Percentiles rank a stretch among this genome's conserved stretches.
Evolutionary conservation across 2,797 vertebrate species (phyloP).

Genomic region (Clarias platycephalus): DNA sequence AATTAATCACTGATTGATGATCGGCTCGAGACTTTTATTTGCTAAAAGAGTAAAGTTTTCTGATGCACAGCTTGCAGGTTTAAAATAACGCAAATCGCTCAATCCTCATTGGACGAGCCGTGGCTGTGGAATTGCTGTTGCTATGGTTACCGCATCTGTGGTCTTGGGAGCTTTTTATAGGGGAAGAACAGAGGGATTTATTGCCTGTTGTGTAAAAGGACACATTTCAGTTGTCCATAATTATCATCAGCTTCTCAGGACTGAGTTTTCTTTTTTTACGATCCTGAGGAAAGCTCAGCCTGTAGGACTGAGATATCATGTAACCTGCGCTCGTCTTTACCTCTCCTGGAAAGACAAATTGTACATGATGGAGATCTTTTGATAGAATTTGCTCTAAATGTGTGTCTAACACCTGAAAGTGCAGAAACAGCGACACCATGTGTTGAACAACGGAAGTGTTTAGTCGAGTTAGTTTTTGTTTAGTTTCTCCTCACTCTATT

Average conservation of each 20-base stretch:
- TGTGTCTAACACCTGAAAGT: neutral
- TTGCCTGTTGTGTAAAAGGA: neutral
- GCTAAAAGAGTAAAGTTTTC: neutral
- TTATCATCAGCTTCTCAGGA: neutral
- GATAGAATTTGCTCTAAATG: neutral
- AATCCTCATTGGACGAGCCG: neutral
- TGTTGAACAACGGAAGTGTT: neutral
- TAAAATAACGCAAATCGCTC: neutral
- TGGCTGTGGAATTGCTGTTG: slow-evolving; percentile 8
- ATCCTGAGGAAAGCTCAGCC: neutral
- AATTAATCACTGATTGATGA: neutral
- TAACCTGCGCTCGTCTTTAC: neutral
- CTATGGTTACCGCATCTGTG: neutral
- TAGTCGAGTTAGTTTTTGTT: neutral
- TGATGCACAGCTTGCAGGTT: neutral
- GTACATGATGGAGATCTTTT: neutral
- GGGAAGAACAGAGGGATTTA: neutral
- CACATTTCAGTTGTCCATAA: neutral
- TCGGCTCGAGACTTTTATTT: neutral
- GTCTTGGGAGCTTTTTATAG: neutral
- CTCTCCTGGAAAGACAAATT: neutral
- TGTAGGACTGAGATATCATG: neutral
- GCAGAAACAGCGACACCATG: neutral
- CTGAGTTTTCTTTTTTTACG: neutral
- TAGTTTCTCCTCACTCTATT: no score